Percentiles rank a stretch among this genome's conserved stretches.
phyloP scores from a whole-genome alignment of 2,113 vertebrate genomes.

The Aspidoscelis tigris region DNA sequence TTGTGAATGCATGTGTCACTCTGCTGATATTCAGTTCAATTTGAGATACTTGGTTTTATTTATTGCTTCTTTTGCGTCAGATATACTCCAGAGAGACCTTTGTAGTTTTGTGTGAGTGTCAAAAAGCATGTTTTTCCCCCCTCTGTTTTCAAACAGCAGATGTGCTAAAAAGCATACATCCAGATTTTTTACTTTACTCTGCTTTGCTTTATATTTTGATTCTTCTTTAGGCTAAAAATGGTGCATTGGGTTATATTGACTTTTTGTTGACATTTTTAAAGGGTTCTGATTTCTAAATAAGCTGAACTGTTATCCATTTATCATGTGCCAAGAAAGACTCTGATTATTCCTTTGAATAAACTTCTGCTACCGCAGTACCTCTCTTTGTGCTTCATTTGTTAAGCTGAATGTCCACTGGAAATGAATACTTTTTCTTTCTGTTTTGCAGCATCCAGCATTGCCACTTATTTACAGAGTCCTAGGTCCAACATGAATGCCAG shows the following conservation, averaged over 20 bases:
- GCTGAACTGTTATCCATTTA: slow-evolving; percentile 20
- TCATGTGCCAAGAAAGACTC: not conserved
- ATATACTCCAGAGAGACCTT: not conserved
- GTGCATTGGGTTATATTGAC: slow-evolving; percentile 15
- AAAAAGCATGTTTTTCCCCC: not conserved
- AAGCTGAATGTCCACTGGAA: slow-evolving; percentile 3
- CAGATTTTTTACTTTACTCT: not conserved
- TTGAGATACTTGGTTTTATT: not conserved
- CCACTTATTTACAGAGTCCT: not conserved
- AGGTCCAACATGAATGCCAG: too few relatives aligned
- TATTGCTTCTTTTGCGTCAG: not conserved
- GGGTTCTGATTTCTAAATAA: not conserved
- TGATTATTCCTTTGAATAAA: slow-evolving; percentile 49
- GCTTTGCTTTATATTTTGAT: not conserved
- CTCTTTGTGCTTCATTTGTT: slow-evolving; percentile 30
- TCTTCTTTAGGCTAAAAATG: slow-evolving; percentile 1
- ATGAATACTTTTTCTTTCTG: not conserved
- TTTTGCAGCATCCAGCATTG: not conserved
- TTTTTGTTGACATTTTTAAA: slow-evolving; percentile 8
- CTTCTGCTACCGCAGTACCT: slow-evolving; percentile 36
- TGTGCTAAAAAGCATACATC: not conserved
- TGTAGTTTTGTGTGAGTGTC: not conserved
- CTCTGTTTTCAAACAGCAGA: not conserved
- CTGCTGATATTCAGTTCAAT: not conserved
- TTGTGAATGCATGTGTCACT: not conserved